Base-by-base conservation (phyloP, 1,140 invertebrate species). In the Scaptomyza pallida region DNA sequence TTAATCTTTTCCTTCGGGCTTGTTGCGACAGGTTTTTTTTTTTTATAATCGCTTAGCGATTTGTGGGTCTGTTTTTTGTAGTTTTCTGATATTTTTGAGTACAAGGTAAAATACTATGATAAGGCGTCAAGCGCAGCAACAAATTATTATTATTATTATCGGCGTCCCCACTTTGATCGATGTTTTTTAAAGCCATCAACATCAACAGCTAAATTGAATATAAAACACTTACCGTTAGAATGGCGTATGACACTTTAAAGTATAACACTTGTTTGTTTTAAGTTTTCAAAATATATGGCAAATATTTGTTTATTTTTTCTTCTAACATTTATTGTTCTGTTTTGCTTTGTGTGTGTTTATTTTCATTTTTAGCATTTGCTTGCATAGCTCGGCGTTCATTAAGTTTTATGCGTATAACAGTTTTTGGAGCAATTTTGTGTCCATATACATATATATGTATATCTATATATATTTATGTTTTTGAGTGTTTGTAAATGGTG, bases 261-360 rank as follows among this genome's bases (percentile, higher is more conserved):
- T 60, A 60, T 67, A 50, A 61, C 45, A 35, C 15, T 60, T 51
- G 30, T 44, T 41, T 71, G 41, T 71, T 37, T 57, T 62, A 47
- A 51, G 60, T 72, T 73, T 70, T 64, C 13, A 13, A 33, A 40
- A 26, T 60, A 73, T 64, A 85, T 79, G 79, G 72, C 79, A 80
- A 72, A 65, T 50, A 30, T 81, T 69, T 68, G 57, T 64, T 75
- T 73, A 63, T 47, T 78, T 52, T 48, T 47, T 78, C 47, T 48
- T 57, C 75, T 70, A 86, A 86, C 70, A 86, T 79, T 86, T 86
- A 86, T 86, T 86, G 81, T 86, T 85, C 81, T 76, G 75, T 59
- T 81, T 68, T 73, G 72, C 72, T 67, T 69, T 69, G 30, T 64
- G 64, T 72, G 64, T 75, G 63, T 73, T 45, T 33, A 41, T 44